Conservation (phyloP, 2,113 vertebrate species). For the Columba livia region DNA sequence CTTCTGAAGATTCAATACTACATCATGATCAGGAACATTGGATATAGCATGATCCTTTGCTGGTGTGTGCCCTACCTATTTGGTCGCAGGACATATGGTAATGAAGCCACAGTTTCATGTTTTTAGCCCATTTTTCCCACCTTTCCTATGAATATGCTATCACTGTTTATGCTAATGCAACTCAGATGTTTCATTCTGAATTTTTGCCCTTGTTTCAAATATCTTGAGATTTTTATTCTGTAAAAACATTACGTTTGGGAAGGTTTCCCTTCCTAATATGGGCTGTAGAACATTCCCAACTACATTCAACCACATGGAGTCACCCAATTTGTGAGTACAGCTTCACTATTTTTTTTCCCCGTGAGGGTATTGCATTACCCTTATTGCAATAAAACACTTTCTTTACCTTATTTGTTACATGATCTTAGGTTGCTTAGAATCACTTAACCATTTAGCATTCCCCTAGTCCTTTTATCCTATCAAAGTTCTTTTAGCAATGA, state of each 20-base stretch:
- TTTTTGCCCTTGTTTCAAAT: background rate
- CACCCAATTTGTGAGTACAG: background rate
- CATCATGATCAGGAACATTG: background rate
- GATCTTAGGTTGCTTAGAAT: background rate
- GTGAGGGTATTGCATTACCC: accelerated
- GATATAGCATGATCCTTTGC: background rate
- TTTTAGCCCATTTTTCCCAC: background rate
- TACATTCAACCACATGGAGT: background rate
- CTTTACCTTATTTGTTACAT: background rate
- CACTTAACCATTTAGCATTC: background rate
- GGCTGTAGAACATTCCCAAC: background rate
- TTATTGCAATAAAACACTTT: background rate
- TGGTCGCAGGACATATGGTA: background rate
- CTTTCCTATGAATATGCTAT: background rate
- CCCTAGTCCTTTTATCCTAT: background rate
- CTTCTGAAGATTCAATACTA: background rate
- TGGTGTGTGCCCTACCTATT: background rate
- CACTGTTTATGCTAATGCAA: background rate
- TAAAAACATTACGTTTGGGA: background rate
- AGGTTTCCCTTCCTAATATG: background rate
- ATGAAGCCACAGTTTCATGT: background rate
- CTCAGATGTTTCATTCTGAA: background rate
- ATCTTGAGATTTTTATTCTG: background rate
- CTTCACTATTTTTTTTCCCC: background rate
- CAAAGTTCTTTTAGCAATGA: background rate